Evolutionary conservation across 2,888 invertebrate species (phyloP), one percentile per base, ranked within the genome.

Genomic region (Lissocephala sabroskyi): DNA sequence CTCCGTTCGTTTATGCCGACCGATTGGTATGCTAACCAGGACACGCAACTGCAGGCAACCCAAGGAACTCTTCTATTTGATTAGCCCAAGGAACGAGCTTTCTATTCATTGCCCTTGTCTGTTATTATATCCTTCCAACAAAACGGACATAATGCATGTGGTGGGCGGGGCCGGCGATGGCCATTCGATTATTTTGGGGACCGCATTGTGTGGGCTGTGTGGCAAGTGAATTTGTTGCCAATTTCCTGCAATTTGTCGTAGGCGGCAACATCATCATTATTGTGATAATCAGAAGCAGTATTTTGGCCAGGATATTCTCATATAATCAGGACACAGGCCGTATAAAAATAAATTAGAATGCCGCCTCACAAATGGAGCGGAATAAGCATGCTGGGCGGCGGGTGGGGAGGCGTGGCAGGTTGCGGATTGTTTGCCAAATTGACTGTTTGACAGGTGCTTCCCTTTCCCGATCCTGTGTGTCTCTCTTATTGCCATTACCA

Each of bases 261-360:
- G 51, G 53, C 55, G 51, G 33, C 43, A 56, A 51, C 59, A 58
- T 52, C 43, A 46, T 46, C 39, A 40, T 26, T 26, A 23, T 37
- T 37, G 37, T 37, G 37, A 19, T 37, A 37, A 37, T 37, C 36
- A 17, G 41, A n/a, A n/a, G n/a, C n/a, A n/a, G n/a, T n/a, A n/a
- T n/a, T n/a, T 10, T 33, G 39, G 37, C 23, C 28, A 35, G 42
- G 23, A 23, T 23, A n/a, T n/a, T n/a, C 23, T 30, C 11, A 30
- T 10, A 30, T 10, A 30, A 3, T 7, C 30, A 10, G 2, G 9
- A 19, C 17, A 10, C 19, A 37, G n/a, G 2, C 1, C 5, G 11
- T 75, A 71, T 66, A 71, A 78, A 68, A 68, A 63, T 73, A 75
- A 68, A 68, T 78, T 75, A 68, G 79, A 75, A 66, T 68, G 63